These are phyloP conservation scores for Montifringilla adamsi DNA, from an alignment of 2,113 vertebrate genomes.

Conservation along the genomic window DNA sequence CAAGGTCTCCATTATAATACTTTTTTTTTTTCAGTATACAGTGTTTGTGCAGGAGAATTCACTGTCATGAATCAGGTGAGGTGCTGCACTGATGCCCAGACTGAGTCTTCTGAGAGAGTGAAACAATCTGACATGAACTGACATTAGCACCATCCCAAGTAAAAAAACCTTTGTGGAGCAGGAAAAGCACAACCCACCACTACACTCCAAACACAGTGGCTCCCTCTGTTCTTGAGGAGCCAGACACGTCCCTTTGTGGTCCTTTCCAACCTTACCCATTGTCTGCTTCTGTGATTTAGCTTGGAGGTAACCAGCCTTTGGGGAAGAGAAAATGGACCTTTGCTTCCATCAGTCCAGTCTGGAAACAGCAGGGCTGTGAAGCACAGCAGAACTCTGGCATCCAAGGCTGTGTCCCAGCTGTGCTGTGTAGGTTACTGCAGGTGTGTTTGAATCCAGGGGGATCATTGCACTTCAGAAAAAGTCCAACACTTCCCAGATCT, in stretches of 20 bases:
- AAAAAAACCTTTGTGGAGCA: not conserved
- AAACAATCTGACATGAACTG: not conserved
- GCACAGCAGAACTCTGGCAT: not conserved
- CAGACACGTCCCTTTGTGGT: not conserved
- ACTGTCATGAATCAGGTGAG: not conserved
- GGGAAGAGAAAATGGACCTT: not conserved
- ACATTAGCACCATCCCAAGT: not conserved
- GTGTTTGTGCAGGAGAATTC: not conserved
- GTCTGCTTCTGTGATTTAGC: not conserved
- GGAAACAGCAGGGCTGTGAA: not conserved
- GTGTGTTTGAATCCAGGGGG: not conserved
- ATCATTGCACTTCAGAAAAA: not conserved
- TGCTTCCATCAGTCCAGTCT: not conserved
- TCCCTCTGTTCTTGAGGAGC: not conserved
- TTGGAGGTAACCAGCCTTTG: not conserved
- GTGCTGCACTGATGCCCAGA: not conserved
- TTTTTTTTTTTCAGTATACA: not conserved
- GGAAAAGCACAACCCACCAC: not conserved
- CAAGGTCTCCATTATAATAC: not conserved
- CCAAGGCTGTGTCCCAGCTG: rapidly evolving
- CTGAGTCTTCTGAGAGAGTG: not conserved
- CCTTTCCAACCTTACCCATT: not conserved
- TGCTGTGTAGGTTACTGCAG: rapidly evolving
- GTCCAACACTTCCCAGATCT: not conserved
- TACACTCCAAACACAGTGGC: not conserved